These are phyloP conservation scores for Brachionus sp. DNA, from an alignment of 1,140 invertebrate genomes.

Conservation along the genomic window DNA sequence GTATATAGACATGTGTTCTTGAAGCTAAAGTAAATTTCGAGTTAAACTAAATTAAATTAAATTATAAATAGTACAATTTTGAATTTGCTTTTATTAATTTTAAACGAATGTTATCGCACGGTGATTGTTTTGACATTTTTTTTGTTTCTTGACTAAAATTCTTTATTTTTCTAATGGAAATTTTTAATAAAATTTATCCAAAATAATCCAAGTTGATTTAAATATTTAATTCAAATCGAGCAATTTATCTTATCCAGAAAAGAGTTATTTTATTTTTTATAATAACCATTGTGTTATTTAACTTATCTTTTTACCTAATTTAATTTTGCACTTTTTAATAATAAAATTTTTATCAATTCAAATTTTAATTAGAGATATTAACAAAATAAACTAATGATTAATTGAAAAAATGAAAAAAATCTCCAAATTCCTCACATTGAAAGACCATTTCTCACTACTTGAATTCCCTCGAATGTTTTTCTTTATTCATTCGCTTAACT, in stretches of 20 bases:
- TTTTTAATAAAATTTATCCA: background rate
- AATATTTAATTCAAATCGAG: background rate
- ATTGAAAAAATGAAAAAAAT: too few species aligned
- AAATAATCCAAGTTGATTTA: background rate
- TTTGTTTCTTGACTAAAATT: background rate
- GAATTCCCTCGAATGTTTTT: too few species aligned
- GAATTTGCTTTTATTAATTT: background rate
- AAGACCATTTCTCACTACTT: too few species aligned
- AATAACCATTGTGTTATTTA: background rate
- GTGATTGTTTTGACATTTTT: background rate
- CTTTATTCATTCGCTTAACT: too few species aligned
- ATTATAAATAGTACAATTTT: background rate
- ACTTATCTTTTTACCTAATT: background rate
- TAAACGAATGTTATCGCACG: background rate
- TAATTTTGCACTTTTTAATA: background rate
- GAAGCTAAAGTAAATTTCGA: background rate
- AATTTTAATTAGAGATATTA: too few species aligned
- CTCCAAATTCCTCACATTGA: too few species aligned
- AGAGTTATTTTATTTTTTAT: background rate
- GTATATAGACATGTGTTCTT: background rate
- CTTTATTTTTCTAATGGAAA: background rate
- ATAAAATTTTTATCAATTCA: background rate
- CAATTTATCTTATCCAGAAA: background rate
- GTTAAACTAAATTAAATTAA: background rate
- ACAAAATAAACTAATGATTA: too few species aligned